Base-by-base conservation (phyloP, 2,888 invertebrate species). In the Drosophila heteroneura region DNA sequence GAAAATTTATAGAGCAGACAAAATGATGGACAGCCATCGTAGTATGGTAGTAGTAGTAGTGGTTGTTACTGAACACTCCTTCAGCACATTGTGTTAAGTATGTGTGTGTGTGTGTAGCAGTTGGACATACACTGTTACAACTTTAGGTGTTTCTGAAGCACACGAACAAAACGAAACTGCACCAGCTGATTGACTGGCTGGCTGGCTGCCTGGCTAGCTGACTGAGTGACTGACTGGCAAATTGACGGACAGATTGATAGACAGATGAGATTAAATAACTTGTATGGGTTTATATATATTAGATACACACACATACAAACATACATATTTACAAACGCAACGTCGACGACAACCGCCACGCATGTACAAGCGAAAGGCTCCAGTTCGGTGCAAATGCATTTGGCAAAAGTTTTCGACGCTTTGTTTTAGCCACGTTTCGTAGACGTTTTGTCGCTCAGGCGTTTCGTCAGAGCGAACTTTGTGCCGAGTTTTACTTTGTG, bases 241-340 rank as follows among this genome's bases (percentile, higher is more conserved):
- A 93, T 93, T 93, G 93, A 93, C 90, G 92, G 93, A 92, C 93
- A 93, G 92, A 87, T 91, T 93, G 93, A 93, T 92, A 91, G 93
- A 93, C 93, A 92, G 93, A 92, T 93, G 90, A 91, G 92, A 93
- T 92, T 92, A 93, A 93, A 93, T 92, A 92, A 93, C 92, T 92
- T 92, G 92, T 87, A 92, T 82, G 86, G 91, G 83, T 90, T 90
- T 81, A 83, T 81, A 74, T 72, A 65, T 60, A 67, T 62, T 85
- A 85, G 72, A 79, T 70, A 61, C 33, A 32, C 39, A 32, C 39
- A 70, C 37, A 53, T 28, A 12, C 52, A 30, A 0, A n/a, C 19
- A 56, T 14, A 47, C 26, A 47, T n/a, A 44, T 49, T 64, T 28
- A 65, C 47, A 64, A 26, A 68, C 60, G 51, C 65, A 64, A 32